Evolutionary conservation across 2,113 vertebrate species (phyloP), one percentile per base, ranked within the genome.

Genomic region (Triplophysa dalaica): DNA sequence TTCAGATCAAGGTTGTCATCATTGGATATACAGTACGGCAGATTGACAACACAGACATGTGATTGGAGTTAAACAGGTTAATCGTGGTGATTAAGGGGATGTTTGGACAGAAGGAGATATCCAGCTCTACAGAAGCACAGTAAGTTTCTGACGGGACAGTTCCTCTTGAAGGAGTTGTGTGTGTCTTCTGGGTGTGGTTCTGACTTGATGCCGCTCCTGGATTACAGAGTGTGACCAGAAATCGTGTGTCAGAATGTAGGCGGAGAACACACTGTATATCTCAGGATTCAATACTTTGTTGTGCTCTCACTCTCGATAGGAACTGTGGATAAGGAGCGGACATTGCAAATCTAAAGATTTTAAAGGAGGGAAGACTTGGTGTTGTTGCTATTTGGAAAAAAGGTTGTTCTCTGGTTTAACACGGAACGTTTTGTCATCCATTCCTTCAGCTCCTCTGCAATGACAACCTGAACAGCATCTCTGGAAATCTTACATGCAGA

Each of bases 241-340:
- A 78, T 65, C 73, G 14, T 76, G 65, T 68, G 69, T 41, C 63
- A 69, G 56, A 82, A 16, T 70, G 70, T 48, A 83, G 81, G 74
- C 79, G 81, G 84, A 81, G 76, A 60, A 12, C 70, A 33, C 13
- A 63, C 54, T 64, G 29, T 58, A 11, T n/a, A 9, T 70, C 41
- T 67, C 19, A 29, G 29, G 29, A 29, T 29, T 29, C 29, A 17
- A 65, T 60, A 54, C 60, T 69, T 65, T 70, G 22, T 60, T 19
- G 11, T 82, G 48, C 4, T 10, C 58, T 56, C 3, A 5, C 64
- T 70, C 41, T 54, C 70, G 50, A 8, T 43, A 8, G 0, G 13
- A 62, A 65, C n/a, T 64, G 45, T 26, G 70, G 77, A 77, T 77
- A 54, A 73, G 50, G 19, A 77, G 63, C 33, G 66, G 61, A 82